Evolutionary conservation across 2,888 invertebrate species (phyloP).

Genomic region (Trachelus troglodyta): DNA sequence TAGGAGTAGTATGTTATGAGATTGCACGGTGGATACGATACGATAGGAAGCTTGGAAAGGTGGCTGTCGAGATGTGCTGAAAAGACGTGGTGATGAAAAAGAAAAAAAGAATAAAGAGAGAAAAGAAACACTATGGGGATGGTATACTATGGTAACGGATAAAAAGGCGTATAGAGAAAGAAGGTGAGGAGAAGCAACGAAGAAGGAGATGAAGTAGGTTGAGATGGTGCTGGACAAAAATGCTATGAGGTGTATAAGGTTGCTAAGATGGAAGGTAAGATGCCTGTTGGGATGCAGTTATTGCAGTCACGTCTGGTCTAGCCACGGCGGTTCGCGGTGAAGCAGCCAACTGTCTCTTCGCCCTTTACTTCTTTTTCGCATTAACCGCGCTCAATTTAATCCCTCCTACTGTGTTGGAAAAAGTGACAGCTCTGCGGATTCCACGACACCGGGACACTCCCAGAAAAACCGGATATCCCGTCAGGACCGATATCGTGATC

Average conservation of each 20-base stretch:
- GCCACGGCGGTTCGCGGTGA: slow-evolving; percentile 32
- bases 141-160: neutral
- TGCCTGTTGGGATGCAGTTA: slow-evolving; percentile 38
- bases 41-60: neutral
- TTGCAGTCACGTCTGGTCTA: slow-evolving; percentile 51
- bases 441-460: slow-evolving; percentile 7
- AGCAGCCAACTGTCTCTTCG: slow-evolving; percentile 32
- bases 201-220: slow-evolving; percentile 15
- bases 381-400: slow-evolving; percentile 47
- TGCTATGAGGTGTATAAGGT: neutral
- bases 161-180: slow-evolving; percentile 17
- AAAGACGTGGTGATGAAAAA: slow-evolving; percentile 16
- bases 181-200: slow-evolving; percentile 12
- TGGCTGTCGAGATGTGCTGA: neutral
- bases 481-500: neutral
- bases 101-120: neutral
- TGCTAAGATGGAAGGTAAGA: neutral
- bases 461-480: slow-evolving; percentile 8
- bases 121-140: neutral
- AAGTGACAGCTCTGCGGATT: slow-evolving; percentile 33
- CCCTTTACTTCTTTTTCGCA: slow-evolving; percentile 40
- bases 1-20: neutral
- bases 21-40: neutral
- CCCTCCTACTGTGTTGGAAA: slow-evolving; percentile 18
- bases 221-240: neutral